Conservation (phyloP, 2,113 vertebrate species). For the Gopherus flavomarginatus region DNA sequence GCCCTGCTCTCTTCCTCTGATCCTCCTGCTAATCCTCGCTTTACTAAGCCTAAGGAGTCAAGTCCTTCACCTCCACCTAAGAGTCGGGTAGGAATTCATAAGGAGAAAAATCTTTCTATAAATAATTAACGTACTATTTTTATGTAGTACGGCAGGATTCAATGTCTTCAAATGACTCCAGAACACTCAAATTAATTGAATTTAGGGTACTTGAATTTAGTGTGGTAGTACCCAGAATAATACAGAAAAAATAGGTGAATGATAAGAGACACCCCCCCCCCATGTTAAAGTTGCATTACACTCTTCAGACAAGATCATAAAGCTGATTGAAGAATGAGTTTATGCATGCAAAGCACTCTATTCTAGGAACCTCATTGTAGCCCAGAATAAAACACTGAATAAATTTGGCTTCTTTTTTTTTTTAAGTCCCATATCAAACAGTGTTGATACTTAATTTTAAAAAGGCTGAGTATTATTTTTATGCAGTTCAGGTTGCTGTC, state of each 20-base stretch:
- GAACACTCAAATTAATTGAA: not conserved
- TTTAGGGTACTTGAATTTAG: not conserved
- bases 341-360: not conserved
- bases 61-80: slow-evolving; percentile 80
- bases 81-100: slow-evolving; percentile 87
- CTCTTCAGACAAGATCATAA: not conserved
- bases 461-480: not conserved
- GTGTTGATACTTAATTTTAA: not conserved
- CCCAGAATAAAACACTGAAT: not conserved
- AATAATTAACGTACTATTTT: not conserved
- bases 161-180: not conserved
- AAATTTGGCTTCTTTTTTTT: not conserved
- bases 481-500: not conserved
- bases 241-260: not conserved
- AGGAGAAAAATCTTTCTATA: not conserved
- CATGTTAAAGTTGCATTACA: not conserved
- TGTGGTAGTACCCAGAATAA: not conserved
- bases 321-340: not conserved
- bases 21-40: slow-evolving; percentile 76
- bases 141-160: not conserved
- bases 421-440: not conserved
- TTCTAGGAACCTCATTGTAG: not conserved
- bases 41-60: slow-evolving; percentile 80
- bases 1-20: slow-evolving; percentile 70
- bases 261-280: not conserved